phyloP scores from a whole-genome alignment of 2,797 vertebrate genomes.

The Echiichthys vipera region DNA sequence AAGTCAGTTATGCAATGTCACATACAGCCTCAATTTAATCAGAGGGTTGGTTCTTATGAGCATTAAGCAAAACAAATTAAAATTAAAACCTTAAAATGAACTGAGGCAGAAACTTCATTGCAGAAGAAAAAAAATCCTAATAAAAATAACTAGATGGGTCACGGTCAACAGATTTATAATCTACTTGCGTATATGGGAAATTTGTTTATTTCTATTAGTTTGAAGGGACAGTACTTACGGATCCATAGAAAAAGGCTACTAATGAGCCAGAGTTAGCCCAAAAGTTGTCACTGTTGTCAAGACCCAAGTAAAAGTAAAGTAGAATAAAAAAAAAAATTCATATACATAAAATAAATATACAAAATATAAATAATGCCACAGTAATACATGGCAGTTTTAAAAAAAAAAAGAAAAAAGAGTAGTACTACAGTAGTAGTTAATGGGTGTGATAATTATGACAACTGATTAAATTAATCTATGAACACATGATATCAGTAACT shows the following conservation, averaged over 20 bases:
- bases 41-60: neutral
- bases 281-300: neutral
- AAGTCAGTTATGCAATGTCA: conserved; percentile 20
- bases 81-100: neutral
- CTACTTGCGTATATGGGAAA: neutral
- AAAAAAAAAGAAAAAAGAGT: neutral
- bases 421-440: neutral
- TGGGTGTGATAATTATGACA: neutral
- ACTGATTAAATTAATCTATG: neutral
- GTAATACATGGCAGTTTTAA: neutral
- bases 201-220: neutral
- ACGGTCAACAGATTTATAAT: neutral
- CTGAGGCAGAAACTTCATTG: neutral
- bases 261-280: neutral
- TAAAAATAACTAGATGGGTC: too few relatives aligned
- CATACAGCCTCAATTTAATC: neutral
- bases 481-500: neutral
- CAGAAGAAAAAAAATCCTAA: too few relatives aligned
- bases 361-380: neutral
- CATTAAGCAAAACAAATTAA: neutral
- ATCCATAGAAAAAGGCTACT: neutral
- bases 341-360: neutral
- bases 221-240: neutral
- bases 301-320: neutral
- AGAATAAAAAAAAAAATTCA: neutral